Evolutionary conservation across 2,797 vertebrate genomes (phyloP).

Genomic region (Thaleichthys pacificus): DNA sequence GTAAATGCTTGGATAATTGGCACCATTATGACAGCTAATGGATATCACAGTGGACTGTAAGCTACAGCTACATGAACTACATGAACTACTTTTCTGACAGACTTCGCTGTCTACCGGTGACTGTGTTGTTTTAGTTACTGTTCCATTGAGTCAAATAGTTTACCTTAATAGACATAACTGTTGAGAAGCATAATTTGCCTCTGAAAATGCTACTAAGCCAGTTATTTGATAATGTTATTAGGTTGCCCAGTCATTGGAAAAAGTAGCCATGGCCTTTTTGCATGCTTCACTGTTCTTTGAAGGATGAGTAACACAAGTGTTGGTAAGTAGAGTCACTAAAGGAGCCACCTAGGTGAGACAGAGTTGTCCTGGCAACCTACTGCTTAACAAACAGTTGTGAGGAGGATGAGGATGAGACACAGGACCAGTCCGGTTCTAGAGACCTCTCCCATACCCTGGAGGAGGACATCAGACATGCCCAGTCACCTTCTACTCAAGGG

Average conservation of each 20-base stretch:
- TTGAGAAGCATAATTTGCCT: constrained; percentile 48
- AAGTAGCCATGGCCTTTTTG: constrained; percentile 73
- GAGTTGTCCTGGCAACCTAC: constrained; percentile 22
- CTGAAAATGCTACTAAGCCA: constrained; percentile 57
- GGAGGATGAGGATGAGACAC: constrained; percentile 43
- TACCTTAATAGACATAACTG: constrained; percentile 26
- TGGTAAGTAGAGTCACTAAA: constrained; percentile 12
- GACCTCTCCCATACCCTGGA: constrained; percentile 38
- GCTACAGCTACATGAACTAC: constrained; percentile 85
- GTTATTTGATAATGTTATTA: constrained; percentile 49
- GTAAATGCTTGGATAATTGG: constrained; percentile 90
- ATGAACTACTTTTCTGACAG: constrained; percentile 62
- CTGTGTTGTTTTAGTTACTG: constrained; percentile 59
- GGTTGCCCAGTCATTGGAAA: constrained; percentile 51
- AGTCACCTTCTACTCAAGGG: constrained; percentile 59
- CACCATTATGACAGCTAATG: constrained; percentile 87
- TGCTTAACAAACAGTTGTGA: constrained; percentile 19
- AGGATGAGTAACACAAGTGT: constrained; percentile 18
- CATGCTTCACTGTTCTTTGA: constrained; percentile 51
- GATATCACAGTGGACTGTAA: constrained; percentile 80
- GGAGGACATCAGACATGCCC: constrained; percentile 60
- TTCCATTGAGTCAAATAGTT: constrained; percentile 36
- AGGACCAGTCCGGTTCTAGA: constrained; percentile 37
- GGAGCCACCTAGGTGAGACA: constrained; percentile 28
- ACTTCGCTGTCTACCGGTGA: constrained; percentile 43